phyloP scores from a whole-genome alignment of 2,797 vertebrate species.

The Epinephelus coioides region DNA sequence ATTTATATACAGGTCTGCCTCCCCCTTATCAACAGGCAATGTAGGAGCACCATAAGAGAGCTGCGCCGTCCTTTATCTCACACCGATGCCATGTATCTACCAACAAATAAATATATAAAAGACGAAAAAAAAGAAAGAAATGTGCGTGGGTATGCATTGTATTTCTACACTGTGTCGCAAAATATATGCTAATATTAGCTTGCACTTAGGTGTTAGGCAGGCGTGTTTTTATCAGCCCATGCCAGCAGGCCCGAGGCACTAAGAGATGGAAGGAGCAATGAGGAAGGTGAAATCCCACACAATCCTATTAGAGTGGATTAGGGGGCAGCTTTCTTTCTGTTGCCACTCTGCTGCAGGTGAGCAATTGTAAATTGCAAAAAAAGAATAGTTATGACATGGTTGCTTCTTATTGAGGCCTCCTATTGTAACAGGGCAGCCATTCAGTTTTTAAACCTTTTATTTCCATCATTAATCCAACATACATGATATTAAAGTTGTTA shows the following conservation, averaged over 20 bases:
- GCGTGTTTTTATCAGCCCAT: constrained; percentile 84
- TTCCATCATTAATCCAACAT: constrained; percentile 55
- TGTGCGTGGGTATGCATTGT: constrained; percentile 74
- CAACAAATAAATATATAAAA: constrained; percentile 71
- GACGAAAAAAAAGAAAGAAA: constrained; percentile 28
- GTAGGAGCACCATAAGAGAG: constrained; percentile 47
- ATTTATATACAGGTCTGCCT: constrained; percentile 56
- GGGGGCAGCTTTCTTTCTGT: constrained; percentile 78
- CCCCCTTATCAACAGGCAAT: constrained; percentile 55
- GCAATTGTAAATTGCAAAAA: constrained; percentile 77
- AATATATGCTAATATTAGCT: constrained; percentile 83
- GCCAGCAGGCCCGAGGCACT: constrained; percentile 82
- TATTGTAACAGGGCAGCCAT: constrained; percentile 62
- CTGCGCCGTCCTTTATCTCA: constrained; percentile 42
- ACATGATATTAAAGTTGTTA: constrained; percentile 33
- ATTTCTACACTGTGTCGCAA: constrained; percentile 71
- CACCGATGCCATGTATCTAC: constrained; percentile 55
- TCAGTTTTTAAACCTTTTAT: constrained; percentile 39
- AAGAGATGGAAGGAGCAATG: constrained; percentile 81
- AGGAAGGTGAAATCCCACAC: constrained; percentile 87
- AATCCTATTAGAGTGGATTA: constrained; percentile 90
- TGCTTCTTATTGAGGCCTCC: constrained; percentile 49
- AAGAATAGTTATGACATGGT: constrained; percentile 68
- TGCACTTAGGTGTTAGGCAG: constrained; percentile 80
- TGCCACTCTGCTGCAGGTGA: constrained; percentile 83